Conservation (phyloP, 2,113 vertebrate species). For the Cyanoliseus patagonus region DNA sequence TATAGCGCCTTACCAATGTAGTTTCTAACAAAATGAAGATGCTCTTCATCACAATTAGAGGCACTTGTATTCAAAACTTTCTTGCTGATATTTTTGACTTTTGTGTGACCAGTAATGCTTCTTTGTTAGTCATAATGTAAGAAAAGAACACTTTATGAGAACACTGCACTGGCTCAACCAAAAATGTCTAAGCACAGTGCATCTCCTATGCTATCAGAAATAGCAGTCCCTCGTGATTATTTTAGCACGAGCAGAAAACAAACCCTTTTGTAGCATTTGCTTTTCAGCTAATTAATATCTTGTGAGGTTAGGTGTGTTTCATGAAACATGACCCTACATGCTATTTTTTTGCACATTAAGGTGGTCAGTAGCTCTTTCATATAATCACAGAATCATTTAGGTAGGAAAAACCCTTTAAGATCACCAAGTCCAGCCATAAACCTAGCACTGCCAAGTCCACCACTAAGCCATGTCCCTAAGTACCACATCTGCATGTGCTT, state of each 20-base stretch:
- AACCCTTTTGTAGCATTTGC: neutral
- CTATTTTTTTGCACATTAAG: neutral
- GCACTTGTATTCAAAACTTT: neutral
- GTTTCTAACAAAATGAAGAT: neutral
- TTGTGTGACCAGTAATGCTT: neutral
- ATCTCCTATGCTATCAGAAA: neutral
- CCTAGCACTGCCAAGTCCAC: neutral
- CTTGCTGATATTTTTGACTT: neutral
- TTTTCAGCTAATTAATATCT: neutral
- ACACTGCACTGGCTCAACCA: neutral
- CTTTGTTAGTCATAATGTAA: neutral
- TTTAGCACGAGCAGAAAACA: neutral
- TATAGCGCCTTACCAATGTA: neutral
- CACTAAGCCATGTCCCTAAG: neutral
- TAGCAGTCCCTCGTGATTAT: neutral
- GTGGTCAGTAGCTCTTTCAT: neutral
- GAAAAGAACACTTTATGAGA: neutral
- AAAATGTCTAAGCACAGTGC: neutral
- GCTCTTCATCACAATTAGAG: neutral
- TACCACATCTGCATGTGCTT: neutral
- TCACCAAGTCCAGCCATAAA: neutral
- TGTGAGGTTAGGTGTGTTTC: neutral
- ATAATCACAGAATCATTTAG: neutral
- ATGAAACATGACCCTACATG: neutral
- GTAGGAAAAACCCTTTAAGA: neutral